Percentiles rank a stretch among this genome's conserved stretches.
phyloP scores from a whole-genome alignment of 2,888 invertebrate genomes.

The Oxytorus armatus region DNA sequence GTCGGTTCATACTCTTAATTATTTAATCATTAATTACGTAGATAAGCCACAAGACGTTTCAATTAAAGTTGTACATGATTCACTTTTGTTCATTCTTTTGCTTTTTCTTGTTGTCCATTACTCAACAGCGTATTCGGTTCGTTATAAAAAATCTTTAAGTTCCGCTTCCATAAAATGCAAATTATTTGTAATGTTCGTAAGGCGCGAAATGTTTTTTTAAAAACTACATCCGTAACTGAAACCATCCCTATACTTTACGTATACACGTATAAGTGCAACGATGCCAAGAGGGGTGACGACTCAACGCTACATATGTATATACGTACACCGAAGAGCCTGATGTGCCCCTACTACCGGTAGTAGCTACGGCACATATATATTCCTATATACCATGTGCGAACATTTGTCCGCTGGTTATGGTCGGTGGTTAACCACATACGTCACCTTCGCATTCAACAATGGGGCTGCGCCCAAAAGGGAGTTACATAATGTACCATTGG shows the following conservation, averaged over 20 bases:
- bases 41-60: no score
- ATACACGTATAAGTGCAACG: not conserved
- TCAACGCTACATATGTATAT: constrained; percentile 27
- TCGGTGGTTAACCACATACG: constrained; percentile 79
- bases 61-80: no score
- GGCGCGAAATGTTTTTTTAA: not conserved
- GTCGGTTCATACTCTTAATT: no score
- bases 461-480: constrained; percentile 69
- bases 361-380: constrained; percentile 31
- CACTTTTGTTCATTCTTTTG: no score
- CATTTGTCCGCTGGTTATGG: constrained; percentile 78
- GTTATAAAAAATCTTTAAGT: no score
- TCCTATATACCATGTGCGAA: constrained; percentile 73
- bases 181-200: not conserved
- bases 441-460: constrained; percentile 73
- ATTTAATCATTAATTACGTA: no score
- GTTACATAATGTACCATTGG: constrained; percentile 76
- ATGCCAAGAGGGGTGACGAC: constrained; percentile 30
- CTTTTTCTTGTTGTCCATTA: no score
- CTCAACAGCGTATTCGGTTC: no score
- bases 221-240: not conserved
- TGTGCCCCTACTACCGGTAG: not conserved
- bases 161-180: no score
- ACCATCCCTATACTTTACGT: not conserved
- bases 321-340: constrained; percentile 23